Evolutionary conservation across 2,888 invertebrate species (phyloP), one percentile per base, ranked within the genome.

Genomic region (Ganaspis brasiliensis): DNA sequence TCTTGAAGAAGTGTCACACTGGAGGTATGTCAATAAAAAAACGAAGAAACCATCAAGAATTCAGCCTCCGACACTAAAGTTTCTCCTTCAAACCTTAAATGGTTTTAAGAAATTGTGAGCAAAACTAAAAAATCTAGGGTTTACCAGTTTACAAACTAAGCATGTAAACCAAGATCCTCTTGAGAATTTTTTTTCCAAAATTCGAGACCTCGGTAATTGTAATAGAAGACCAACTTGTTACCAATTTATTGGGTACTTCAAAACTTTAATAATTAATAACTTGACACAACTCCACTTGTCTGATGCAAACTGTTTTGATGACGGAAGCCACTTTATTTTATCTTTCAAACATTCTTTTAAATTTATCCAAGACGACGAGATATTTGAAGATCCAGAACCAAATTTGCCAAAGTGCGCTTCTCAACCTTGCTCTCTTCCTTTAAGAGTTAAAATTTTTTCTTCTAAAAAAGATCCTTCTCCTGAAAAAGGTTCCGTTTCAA

Each of bases 261-360:
- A 71, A 26, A 24, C 72, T n/a, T 21, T 72, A 9, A 19, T 72
- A 10, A 52, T 72, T 2, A 72, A 72, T 52, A 72, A 72, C 4
- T n/a, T 72, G 49, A 26, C 55, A 4, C 49, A 19, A 4, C 14
- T 14, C n/a, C 49, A 72, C 5, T 21, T 40, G 4, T 3, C 12
- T 19, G 55, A 19, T 12, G 72, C 52, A 1, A 72, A 72, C 12
- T 55, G 72, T 52, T 2, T 1, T 5, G 5, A 40, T 3, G 40
- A 40, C 10, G 40, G 14, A 6, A 14, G 40, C 2, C 2, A 40
- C 14, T 40, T 40, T 40, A 3, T 40, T 40, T 14, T 40, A 31
- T 2, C 31, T 31, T 31, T 31, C 6, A 31, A 31, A 6, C 31
- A 31, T 6, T 31, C 2, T 6, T 31, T 31, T 6, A 2, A 6